These are phyloP conservation scores for Chelidonichthys spinosus DNA, from an alignment of 2,797 vertebrate genomes.

Conservation along the genomic window DNA sequence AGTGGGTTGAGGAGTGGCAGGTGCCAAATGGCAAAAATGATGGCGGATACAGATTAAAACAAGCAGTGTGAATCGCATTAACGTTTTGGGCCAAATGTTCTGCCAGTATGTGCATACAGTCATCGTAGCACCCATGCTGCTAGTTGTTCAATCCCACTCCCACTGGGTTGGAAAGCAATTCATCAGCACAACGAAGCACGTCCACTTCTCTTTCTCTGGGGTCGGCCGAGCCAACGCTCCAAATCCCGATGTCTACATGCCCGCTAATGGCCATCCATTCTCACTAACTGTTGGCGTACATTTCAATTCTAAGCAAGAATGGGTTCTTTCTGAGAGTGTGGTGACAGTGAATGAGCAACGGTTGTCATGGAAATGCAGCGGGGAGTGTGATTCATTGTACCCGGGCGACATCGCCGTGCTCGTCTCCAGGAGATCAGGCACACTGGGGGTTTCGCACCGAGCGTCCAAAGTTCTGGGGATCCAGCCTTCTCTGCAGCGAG, in stretches of 20 bases:
- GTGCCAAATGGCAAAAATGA: conserved; percentile 54
- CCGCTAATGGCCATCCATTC: conserved; percentile 45
- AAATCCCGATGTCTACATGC: conserved; percentile 55
- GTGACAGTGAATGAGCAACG: conserved; percentile 52
- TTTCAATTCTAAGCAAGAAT: conserved; percentile 44
- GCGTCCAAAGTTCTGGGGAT: conserved; percentile 11
- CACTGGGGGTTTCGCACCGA: neutral
- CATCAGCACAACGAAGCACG: conserved; percentile 49
- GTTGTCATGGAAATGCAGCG: conserved; percentile 62
- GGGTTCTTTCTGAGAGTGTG: conserved; percentile 47
- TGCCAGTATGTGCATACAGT: neutral
- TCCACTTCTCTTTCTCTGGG: conserved; percentile 43
- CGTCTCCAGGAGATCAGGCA: conserved; percentile 17
- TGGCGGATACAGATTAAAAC: conserved; percentile 27
- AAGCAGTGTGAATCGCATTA: conserved; percentile 16
- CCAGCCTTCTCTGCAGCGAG: neutral
- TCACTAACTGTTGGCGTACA: conserved; percentile 51
- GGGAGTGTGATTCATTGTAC: conserved; percentile 52
- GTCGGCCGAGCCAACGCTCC: conserved; percentile 48
- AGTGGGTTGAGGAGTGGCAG: conserved; percentile 49
- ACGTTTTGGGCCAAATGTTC: conserved; percentile 27
- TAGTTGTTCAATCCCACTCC: conserved; percentile 48
- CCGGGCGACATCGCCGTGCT: conserved; percentile 23
- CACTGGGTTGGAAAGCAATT: conserved; percentile 45
- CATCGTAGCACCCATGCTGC: conserved; percentile 32